Evolutionary conservation across 1,140 invertebrate species (phyloP).

Genomic region (Drosophila orena): DNA sequence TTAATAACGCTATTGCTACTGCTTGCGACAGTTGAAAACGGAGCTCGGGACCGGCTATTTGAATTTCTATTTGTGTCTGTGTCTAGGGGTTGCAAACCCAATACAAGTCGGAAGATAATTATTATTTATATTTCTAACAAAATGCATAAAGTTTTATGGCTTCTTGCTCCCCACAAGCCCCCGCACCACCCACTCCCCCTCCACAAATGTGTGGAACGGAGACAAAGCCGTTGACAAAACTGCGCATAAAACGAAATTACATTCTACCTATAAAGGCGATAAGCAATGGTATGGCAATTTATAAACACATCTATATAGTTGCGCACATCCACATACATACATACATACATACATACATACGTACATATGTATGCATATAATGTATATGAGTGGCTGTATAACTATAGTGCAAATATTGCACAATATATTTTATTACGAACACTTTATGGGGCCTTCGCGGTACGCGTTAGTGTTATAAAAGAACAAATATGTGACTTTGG

Average conservation of each 20-base stretch:
- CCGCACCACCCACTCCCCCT: too few relatives aligned
- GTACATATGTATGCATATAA: too few relatives aligned
- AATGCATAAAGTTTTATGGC: constrained; percentile 81
- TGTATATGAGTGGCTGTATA: constrained; percentile 46
- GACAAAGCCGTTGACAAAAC: constrained; percentile 79
- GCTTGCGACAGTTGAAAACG: constrained; percentile 55
- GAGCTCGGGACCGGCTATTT: constrained; percentile 43
- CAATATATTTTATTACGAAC: constrained; percentile 68
- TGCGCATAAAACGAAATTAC: constrained; percentile 77
- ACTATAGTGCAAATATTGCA: constrained; percentile 47
- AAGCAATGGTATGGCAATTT: constrained; percentile 38
- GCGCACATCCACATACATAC: not conserved
- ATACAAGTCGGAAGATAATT: constrained; percentile 71
- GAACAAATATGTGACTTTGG: constrained; percentile 32
- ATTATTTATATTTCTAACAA: constrained; percentile 82
- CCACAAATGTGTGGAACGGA: constrained; percentile 4
- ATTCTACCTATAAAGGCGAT: constrained; percentile 63
- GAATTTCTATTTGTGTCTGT: constrained; percentile 38
- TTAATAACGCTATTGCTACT: constrained; percentile 76
- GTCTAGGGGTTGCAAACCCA: constrained; percentile 41
- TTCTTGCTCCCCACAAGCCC: constrained; percentile 5
- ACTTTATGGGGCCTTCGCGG: constrained; percentile 41
- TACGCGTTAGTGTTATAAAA: constrained; percentile 39
- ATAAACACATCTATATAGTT: constrained; percentile 41
- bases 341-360: too few relatives aligned